phyloP scores from a whole-genome alignment of 2,888 invertebrate species.

The Torymus auratus region DNA sequence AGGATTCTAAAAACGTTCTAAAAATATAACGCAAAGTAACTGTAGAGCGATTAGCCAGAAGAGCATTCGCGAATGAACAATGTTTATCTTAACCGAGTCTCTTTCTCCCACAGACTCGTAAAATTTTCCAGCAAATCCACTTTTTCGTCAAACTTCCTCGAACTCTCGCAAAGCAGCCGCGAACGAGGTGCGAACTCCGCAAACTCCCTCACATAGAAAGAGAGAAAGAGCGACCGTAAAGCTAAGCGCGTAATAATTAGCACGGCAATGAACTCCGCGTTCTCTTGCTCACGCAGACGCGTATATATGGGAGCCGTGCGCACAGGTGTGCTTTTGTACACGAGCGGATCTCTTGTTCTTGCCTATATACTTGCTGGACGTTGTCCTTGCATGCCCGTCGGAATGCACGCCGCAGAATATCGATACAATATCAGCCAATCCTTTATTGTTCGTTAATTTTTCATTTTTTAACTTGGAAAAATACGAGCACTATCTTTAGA shows the following conservation, averaged over 20 bases:
- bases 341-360: too few relatives aligned
- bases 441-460: too few relatives aligned
- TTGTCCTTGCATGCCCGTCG: too few relatives aligned
- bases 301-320: neutral
- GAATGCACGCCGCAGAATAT: too few relatives aligned
- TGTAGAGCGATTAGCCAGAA: neutral
- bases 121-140: slow-evolving; percentile 16
- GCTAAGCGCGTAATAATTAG: slow-evolving; percentile 66
- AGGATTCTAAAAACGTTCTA: slow-evolving; percentile 2
- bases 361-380: too few relatives aligned
- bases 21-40: neutral
- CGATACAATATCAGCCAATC: too few relatives aligned
- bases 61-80: neutral
- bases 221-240: slow-evolving; percentile 58
- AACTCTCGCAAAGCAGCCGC: slow-evolving; percentile 49
- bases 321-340: neutral
- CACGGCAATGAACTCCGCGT: slow-evolving; percentile 63
- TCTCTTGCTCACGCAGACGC: slow-evolving; percentile 26
- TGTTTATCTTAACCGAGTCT: slow-evolving; percentile 8
- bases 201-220: neutral
- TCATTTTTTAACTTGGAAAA: too few relatives aligned
- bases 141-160: slow-evolving; percentile 61
- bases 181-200: slow-evolving; percentile 43
- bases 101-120: neutral
- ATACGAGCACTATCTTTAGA: too few relatives aligned